A percentile compares a stretch with the other conserved stretches of the same genome.
phyloP scores from a whole-genome alignment of 2,888 invertebrate species.

The Kuschelorhynchus macadamiae region DNA sequence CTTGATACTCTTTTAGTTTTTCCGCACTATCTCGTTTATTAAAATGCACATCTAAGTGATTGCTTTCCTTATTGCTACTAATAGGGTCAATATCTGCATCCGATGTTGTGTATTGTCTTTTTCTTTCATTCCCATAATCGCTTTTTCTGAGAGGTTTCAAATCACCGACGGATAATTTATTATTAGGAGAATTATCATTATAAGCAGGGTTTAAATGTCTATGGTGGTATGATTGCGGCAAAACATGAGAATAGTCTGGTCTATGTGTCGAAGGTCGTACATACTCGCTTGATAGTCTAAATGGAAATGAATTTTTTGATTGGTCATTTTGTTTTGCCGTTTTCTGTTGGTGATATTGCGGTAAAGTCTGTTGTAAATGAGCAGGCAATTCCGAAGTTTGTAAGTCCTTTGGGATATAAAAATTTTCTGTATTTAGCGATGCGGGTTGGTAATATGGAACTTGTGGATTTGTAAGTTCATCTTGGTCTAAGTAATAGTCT shows the following conservation, averaged over 20 bases:
- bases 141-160: not conserved
- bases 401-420: slow-evolving; percentile 63
- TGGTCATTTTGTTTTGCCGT: slow-evolving; percentile 64
- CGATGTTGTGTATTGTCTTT: too few species aligned
- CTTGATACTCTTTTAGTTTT: slow-evolving; percentile 4
- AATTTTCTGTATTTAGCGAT: slow-evolving; percentile 42
- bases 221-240: slow-evolving; percentile 53
- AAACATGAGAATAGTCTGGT: slow-evolving; percentile 72
- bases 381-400: slow-evolving; percentile 67
- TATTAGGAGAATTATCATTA: not conserved
- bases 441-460: slow-evolving; percentile 32
- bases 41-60: too few species aligned
- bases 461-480: slow-evolving; percentile 32
- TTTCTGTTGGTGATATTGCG: slow-evolving; percentile 65
- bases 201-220: slow-evolving; percentile 1
- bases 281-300: slow-evolving; percentile 63
- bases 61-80: too few species aligned
- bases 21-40: not conserved
- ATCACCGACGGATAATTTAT: not conserved
- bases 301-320: slow-evolving; percentile 65
- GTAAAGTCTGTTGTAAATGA: slow-evolving; percentile 66
- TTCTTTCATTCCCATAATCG: too few species aligned
- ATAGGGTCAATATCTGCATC: too few species aligned
- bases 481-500: slow-evolving; percentile 60
- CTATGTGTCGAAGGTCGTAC: slow-evolving; percentile 67